Evolutionary conservation across 1,140 invertebrate species (phyloP).

Genomic region (Zaprionus camerounensis): DNA sequence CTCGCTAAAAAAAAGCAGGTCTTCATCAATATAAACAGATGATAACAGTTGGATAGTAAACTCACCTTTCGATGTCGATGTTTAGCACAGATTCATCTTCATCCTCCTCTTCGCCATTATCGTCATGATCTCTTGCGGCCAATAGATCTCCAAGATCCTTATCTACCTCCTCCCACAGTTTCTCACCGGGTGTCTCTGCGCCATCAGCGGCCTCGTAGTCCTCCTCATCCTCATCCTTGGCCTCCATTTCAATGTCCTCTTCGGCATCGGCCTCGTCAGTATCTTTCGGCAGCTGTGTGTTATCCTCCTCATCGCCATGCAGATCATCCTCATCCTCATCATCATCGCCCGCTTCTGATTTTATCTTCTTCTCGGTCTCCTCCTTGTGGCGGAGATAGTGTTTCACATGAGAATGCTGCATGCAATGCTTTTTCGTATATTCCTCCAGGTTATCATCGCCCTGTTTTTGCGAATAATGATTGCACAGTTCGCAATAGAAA

Average conservation of each 20-base stretch:
- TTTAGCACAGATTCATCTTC: constrained; percentile 88
- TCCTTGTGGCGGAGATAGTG: constrained; percentile 90
- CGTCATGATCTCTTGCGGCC: constrained; percentile 87
- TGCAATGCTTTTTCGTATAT: constrained; percentile 89
- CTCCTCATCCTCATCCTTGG: constrained; percentile 81
- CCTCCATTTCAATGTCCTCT: constrained; percentile 86
- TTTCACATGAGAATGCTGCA: constrained; percentile 88
- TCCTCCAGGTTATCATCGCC: constrained; percentile 86
- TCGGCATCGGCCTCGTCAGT: constrained; percentile 52
- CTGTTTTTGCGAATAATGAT: constrained; percentile 88
- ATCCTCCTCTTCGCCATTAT: constrained; percentile 88
- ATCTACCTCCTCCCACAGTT: constrained; percentile 90
- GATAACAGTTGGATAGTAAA: background rate
- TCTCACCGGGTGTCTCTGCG: constrained; percentile 87
- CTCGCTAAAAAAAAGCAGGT: constrained; percentile 50
- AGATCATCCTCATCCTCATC: constrained; percentile 37
- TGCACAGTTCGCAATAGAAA: constrained; percentile 90
- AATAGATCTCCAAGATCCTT: constrained; percentile 90
- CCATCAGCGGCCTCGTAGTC: constrained; percentile 73
- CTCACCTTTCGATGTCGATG: constrained; percentile 83
- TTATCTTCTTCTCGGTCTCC: constrained; percentile 87
- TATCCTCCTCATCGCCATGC: constrained; percentile 39
- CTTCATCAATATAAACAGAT: background rate
- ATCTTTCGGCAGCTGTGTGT: constrained; percentile 37
- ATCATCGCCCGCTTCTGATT: constrained; percentile 66